Conservation (phyloP, 2,113 vertebrate genomes). For the Condylura cristata region DNA sequence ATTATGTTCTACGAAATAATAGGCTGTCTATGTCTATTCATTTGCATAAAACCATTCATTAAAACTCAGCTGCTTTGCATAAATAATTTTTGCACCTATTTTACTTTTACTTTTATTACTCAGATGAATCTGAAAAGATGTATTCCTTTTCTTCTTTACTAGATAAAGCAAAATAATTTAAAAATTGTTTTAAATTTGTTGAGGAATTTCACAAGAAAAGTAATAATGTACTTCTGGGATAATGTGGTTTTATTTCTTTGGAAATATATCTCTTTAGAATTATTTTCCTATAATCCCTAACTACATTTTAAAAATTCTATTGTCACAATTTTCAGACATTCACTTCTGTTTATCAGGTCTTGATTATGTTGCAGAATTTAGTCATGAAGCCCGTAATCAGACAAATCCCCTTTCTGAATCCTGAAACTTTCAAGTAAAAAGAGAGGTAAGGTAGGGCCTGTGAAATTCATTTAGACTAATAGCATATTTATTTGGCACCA, state of each 20-base stretch:
- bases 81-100: conserved; percentile 42
- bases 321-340: not conserved
- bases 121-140: not conserved
- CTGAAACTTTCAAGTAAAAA: not conserved
- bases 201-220: not conserved
- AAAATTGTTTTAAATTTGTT: too few species aligned
- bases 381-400: not conserved
- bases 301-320: not conserved
- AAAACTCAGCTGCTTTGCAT: conserved; percentile 43
- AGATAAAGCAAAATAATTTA: conserved; percentile 10
- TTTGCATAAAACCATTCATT: conserved; percentile 59
- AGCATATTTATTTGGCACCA: conserved; percentile 10
- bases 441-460: not conserved
- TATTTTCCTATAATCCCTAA: not conserved
- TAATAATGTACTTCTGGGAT: not conserved
- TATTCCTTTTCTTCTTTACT: conserved; percentile 44
- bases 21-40: not conserved
- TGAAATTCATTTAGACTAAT: conserved; percentile 31
- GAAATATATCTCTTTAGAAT: not conserved
- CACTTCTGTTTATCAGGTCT: not conserved
- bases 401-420: not conserved
- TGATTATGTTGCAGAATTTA: not conserved
- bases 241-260: not conserved
- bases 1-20: conserved; percentile 50
- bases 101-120: conserved; percentile 48